Evolutionary conservation across 2,797 vertebrate species (phyloP), one percentile per base, ranked within the genome.

Genomic region (Oophaga sylvatica): DNA sequence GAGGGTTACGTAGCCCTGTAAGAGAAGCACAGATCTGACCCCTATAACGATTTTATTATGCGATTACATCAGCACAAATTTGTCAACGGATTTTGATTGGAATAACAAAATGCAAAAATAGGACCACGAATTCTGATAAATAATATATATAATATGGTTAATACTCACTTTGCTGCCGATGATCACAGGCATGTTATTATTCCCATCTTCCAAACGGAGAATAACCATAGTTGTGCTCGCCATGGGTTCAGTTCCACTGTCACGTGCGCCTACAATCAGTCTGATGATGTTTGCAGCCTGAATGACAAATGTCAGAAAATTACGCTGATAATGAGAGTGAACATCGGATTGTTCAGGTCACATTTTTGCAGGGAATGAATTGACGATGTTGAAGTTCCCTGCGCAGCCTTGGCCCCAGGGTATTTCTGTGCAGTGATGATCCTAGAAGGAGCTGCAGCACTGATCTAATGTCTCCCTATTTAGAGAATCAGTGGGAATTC

Each of bases 141-240:
- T 53, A 53, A 53, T 53, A 41, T 35, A 35, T 41, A 41, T 41
- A 41, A 3, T 11, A 53, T 53, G 48, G 48, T 53, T 48, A 65
- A 29, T 81, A 22, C 91, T 92, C 92, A 93, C 96, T 1, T 88
- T 13, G 1, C 67, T 45, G 0, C 86, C 2, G 17, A 79, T 93
- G 89, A 97, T 96, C 0, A 9, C 87, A 1, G 96, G 96, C 26
- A 0, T n/a, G 83, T 97, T 91, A 89, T 90, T 96, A 93, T 97
- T 96, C 71, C 83, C n/a, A 63, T 97, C 96, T 1, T 76, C 6
- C 35, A 97, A 60, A 0, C 81, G 20, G 0, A 97, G 13, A 0
- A 87, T 91, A 35, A 96, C 26, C 0, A 87, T 91, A 22, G 93
- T 90, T 0, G 92, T 94, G 53, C 95, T 95, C 29, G 95, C 95